A percentile compares a stretch with the other conserved stretches of the same genome.
Evolutionary conservation across 2,888 invertebrate genomes (phyloP).

Genomic region (Norana najaformis): DNA sequence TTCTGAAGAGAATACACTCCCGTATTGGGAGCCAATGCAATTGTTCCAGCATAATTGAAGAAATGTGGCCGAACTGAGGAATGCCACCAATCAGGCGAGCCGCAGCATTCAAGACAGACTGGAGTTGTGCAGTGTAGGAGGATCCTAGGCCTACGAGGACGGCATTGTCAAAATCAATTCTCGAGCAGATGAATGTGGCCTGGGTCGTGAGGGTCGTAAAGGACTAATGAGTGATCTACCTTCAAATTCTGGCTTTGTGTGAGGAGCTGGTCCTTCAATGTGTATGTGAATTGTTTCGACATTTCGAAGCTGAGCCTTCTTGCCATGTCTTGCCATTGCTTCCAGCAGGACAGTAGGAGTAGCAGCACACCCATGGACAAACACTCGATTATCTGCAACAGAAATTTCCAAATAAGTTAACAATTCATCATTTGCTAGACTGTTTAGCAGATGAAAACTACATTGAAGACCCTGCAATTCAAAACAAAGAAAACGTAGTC

Average conservation of each 20-base stretch:
- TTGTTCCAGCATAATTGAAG: too few species aligned
- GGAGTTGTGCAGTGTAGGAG: too few species aligned
- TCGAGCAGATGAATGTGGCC: too few species aligned
- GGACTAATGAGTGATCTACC: slow-evolving; percentile 1
- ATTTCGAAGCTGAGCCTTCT: slow-evolving; percentile 71
- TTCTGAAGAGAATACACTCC: too few species aligned
- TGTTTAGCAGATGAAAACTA: background rate
- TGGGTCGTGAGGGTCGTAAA: too few species aligned
- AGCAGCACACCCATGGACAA: slow-evolving; percentile 86
- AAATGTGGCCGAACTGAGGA: too few species aligned
- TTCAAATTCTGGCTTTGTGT: slow-evolving; percentile 32
- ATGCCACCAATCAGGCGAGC: too few species aligned
- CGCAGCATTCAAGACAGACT: too few species aligned
- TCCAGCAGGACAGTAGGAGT: slow-evolving; percentile 81
- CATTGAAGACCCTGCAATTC: background rate
- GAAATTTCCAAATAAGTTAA: background rate
- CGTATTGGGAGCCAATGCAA: too few species aligned
- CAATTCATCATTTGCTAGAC: background rate
- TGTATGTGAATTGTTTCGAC: slow-evolving; percentile 90
- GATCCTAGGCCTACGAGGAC: too few species aligned
- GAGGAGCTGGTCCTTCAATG: slow-evolving; percentile 74
- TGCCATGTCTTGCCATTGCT: slow-evolving; percentile 81
- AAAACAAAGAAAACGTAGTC: background rate
- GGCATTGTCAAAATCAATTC: too few species aligned
- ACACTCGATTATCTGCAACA: slow-evolving; percentile 68